Evolutionary conservation across 92 coral and sea anemone genomes (phyloP).

Genomic region (Epizoanthus ramosus): DNA sequence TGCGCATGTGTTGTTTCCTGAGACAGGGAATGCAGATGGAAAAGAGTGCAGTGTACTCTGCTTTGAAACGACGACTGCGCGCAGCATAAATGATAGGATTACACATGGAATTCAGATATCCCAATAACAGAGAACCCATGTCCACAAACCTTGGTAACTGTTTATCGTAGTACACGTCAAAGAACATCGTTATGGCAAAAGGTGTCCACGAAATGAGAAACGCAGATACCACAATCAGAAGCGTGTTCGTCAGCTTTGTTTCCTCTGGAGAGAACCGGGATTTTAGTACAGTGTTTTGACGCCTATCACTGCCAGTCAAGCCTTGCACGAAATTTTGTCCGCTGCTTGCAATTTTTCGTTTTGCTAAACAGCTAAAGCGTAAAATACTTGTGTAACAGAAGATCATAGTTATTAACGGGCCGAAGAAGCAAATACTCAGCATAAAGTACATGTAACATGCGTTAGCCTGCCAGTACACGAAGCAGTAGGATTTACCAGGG

Average conservation of each 20-base stretch:
- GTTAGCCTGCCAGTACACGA: constrained; percentile 61
- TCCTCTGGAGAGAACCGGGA: constrained; percentile 46
- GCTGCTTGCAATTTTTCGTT: constrained; percentile 25
- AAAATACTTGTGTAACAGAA: constrained; percentile 57
- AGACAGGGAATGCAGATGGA: too few relatives aligned
- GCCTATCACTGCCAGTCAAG: neutral
- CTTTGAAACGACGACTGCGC: constrained; percentile 53
- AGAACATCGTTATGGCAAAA: constrained; percentile 87
- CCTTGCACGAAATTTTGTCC: neutral
- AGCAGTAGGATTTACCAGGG: too few relatives aligned
- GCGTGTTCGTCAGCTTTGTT: constrained; percentile 50
- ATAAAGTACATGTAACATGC: too few relatives aligned
- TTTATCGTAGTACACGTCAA: constrained; percentile 57
- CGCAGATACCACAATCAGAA: constrained; percentile 79
- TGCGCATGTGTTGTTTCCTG: too few relatives aligned
- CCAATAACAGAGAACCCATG: constrained; percentile 65
- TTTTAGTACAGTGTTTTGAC: neutral
- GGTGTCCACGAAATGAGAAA: constrained; percentile 89
- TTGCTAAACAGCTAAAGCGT: constrained; percentile 41
- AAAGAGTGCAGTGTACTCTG: constrained; percentile 2
- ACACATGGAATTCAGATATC: constrained; percentile 68
- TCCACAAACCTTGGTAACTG: constrained; percentile 21
- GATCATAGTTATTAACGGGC: constrained; percentile 42
- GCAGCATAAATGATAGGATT: constrained; percentile 68
- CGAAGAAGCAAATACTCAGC: too few relatives aligned